phyloP scores from a whole-genome alignment of 1,140 invertebrate genomes.

The Subanguina moxae region DNA sequence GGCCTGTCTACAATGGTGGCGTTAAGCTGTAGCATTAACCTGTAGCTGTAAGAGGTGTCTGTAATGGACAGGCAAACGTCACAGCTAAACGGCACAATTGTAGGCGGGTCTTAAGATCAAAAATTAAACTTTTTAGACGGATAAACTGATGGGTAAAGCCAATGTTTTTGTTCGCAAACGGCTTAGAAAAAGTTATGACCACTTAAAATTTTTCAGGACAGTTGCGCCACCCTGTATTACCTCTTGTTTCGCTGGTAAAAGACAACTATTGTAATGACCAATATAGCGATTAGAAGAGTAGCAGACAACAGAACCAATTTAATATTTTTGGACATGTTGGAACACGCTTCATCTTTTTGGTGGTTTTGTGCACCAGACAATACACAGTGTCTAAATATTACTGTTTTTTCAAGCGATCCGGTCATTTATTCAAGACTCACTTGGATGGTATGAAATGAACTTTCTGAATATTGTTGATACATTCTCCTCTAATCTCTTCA shows the following conservation, averaged over 20 bases:
- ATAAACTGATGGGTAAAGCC: no score
- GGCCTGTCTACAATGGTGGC: no score
- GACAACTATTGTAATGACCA: constrained; percentile 35
- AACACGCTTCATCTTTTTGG: constrained; percentile 38
- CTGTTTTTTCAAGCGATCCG: background rate
- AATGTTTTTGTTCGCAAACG: no score
- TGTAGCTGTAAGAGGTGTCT: no score
- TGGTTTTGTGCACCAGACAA: constrained; percentile 42
- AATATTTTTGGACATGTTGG: constrained; percentile 28
- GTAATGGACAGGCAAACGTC: no score
- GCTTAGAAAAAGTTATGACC: no score
- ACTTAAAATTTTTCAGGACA: no score
- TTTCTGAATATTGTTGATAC: constrained; percentile 63
- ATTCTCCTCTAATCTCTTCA: constrained; percentile 65
- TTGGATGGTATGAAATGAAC: constrained; percentile 65
- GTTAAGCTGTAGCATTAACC: no score
- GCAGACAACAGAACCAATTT: constrained; percentile 36
- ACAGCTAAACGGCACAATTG: no score
- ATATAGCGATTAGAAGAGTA: constrained; percentile 27
- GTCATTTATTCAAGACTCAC: constrained; percentile 60
- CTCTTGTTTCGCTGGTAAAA: constrained; percentile 46
- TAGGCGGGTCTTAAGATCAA: no score
- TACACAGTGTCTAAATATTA: constrained; percentile 42
- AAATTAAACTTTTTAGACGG: no score
- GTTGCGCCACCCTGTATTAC: no score